Percentiles rank a stretch among this genome's conserved stretches.
Evolutionary conservation across 2,113 vertebrate species (phyloP).

Genomic region (Todiramphus saurophagus): DNA sequence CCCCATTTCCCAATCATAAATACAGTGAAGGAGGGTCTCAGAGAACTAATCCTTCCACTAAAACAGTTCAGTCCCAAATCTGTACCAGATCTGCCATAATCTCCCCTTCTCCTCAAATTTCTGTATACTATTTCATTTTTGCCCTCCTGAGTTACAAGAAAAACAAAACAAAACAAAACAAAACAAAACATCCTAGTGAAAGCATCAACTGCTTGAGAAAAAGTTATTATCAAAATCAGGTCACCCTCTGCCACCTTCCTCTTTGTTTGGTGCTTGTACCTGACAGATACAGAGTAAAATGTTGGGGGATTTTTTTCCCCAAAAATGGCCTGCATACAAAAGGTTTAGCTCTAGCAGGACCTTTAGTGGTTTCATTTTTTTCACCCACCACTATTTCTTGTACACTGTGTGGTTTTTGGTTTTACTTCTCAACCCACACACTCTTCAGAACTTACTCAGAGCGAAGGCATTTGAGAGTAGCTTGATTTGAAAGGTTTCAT

Average conservation of each 20-base stretch:
- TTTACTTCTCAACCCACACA: not conserved
- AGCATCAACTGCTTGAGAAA: not conserved
- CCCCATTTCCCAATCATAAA: not conserved
- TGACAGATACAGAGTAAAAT: not conserved
- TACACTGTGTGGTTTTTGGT: not conserved
- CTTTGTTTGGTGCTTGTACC: not conserved
- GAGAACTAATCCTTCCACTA: not conserved
- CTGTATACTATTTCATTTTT: not conserved
- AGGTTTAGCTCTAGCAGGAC: not conserved
- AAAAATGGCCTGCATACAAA: not conserved
- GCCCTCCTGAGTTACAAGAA: not conserved
- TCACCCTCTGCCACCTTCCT: slow-evolving; percentile 4
- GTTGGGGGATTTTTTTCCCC: not conserved
- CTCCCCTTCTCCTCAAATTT: not conserved
- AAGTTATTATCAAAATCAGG: not conserved
- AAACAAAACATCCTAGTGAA: not conserved
- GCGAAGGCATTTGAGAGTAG: accelerated
- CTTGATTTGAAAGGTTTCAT: not conserved
- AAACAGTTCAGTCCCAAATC: not conserved
- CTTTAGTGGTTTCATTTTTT: not conserved
- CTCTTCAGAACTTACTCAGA: not conserved
- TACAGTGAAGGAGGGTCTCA: not conserved
- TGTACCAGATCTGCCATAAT: not conserved
- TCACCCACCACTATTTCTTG: not conserved
- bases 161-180: not conserved